Base-by-base conservation (phyloP, 2,113 vertebrate genomes). In the Ailurus styani region DNA sequence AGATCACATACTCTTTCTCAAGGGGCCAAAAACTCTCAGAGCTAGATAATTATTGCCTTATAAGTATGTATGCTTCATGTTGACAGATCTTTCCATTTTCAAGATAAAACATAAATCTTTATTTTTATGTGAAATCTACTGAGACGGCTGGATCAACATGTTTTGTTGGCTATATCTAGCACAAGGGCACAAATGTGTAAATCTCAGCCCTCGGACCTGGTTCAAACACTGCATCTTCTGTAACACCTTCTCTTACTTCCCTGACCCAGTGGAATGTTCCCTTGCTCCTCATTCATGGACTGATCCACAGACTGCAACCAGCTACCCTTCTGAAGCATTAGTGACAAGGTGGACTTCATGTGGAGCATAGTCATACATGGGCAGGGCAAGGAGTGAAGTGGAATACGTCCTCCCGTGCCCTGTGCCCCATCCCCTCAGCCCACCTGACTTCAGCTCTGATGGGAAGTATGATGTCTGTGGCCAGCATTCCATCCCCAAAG, bases 121-220 rank as follows among this genome's bases (percentile, higher is more conserved):
- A 60, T 40, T 91, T 34, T 47, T 88, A 88, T 45, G 27, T 89
- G 54, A 95, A 93, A 52, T 88, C 52, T 92, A 42, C 37, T 18
- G 47, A 90, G 86, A 83, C 90, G 45, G 1, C 20, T 89, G 27
- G 27, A 83, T 96, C 55, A 77, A 57, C 57, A 27, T 78, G 23
- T 57, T 91, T 84, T 87, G 13, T 54, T 93, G 15, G 45, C 20
- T 96, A 25, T 52, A 42, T 45, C 7, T 6, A 79, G 54, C 17
- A 34, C 78, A 94, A 85, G 45, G 34, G 29, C 25, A 79, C 42
- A 85, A 31, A 62, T 72, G 40, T 29, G 5, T 70, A 95, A 81
- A 91, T 57, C 13, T 50, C 78, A 75, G 31, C 64, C 66, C 75
- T 2, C 34, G n/a, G 25, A 68, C 14, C 23, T 82, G 82, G 42